phyloP scores from a whole-genome alignment of 2,888 invertebrate genomes.

The Elmis aenea region DNA sequence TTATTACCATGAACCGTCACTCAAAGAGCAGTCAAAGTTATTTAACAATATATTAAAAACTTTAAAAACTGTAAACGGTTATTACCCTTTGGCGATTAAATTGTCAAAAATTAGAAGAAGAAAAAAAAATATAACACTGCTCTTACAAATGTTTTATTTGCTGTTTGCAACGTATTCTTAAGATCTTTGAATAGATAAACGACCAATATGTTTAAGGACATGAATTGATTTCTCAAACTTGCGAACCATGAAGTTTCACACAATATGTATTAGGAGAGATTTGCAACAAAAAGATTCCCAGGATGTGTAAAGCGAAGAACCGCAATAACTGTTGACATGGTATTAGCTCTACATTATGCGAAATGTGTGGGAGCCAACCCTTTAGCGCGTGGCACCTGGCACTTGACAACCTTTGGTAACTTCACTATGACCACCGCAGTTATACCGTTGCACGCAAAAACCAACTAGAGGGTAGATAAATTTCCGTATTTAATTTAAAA shows the following conservation, averaged over 20 bases:
- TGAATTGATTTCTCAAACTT: neutral
- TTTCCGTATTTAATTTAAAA: too few relatives aligned
- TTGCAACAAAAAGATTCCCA: slow-evolving; percentile 19
- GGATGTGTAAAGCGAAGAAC: slow-evolving; percentile 15
- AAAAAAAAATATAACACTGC: neutral
- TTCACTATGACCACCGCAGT: slow-evolving; percentile 25
- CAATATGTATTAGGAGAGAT: slow-evolving; percentile 6
- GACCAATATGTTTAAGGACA: too few relatives aligned
- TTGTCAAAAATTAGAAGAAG: neutral
- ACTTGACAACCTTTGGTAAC: slow-evolving; percentile 25
- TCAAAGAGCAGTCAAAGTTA: too few relatives aligned
- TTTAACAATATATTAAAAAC: too few relatives aligned
- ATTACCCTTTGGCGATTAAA: too few relatives aligned
- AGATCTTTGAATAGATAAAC: too few relatives aligned
- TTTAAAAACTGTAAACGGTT: too few relatives aligned
- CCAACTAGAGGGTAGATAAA: too few relatives aligned
- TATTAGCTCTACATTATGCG: slow-evolving; percentile 23
- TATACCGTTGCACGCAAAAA: too few relatives aligned
- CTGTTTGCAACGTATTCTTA: too few relatives aligned
- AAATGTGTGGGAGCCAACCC: slow-evolving; percentile 26
- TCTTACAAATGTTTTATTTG: neutral
- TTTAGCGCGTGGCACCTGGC: slow-evolving; percentile 30
- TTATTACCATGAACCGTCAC: too few relatives aligned
- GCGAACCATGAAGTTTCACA: slow-evolving; percentile 11
- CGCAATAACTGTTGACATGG: slow-evolving; percentile 23